Evolutionary conservation across 2,113 vertebrate species (phyloP).

Genomic region (Xenopus laevis): DNA sequence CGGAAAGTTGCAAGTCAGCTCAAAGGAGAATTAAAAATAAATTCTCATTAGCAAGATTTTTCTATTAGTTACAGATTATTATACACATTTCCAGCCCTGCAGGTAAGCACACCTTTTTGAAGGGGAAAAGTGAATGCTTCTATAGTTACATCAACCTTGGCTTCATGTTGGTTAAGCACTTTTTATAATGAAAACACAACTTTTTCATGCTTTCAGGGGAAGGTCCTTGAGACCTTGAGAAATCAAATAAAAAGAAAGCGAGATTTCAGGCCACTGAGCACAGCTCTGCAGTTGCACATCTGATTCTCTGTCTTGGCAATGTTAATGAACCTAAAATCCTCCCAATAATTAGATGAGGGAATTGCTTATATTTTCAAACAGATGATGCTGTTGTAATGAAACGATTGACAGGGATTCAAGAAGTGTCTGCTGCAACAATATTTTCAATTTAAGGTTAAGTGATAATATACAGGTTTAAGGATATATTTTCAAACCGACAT

Average conservation of each 20-base stretch:
- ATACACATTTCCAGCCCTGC: too few species aligned
- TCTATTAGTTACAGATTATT: too few species aligned
- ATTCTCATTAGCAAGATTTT: too few species aligned
- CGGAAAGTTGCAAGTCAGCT: too few species aligned
- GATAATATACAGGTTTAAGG: too few species aligned
- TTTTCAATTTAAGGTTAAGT: conserved; percentile 60
- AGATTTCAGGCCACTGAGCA: conserved; percentile 80
- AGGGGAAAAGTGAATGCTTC: too few species aligned
- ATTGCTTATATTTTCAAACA: conserved; percentile 98
- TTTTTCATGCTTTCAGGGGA: conserved; percentile 68
- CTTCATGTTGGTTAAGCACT: background rate
- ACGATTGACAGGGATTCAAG: conserved; percentile 85
- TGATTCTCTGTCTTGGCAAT: conserved; percentile 89
- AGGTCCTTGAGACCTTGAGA: conserved; percentile 74
- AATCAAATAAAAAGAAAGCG: conserved; percentile 72
- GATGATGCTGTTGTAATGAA: conserved; percentile 97
- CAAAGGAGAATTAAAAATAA: too few species aligned
- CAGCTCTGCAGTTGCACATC: conserved; percentile 81
- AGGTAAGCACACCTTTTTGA: too few species aligned
- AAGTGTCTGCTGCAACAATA: conserved; percentile 63
- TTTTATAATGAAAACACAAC: background rate
- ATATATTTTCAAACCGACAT: conserved; percentile 52
- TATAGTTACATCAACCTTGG: background rate
- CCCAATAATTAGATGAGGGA: conserved; percentile 99
- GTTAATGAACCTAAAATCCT: conserved; percentile 99